Conservation (phyloP, 2,888 invertebrate species). For the Volucella inflata region DNA sequence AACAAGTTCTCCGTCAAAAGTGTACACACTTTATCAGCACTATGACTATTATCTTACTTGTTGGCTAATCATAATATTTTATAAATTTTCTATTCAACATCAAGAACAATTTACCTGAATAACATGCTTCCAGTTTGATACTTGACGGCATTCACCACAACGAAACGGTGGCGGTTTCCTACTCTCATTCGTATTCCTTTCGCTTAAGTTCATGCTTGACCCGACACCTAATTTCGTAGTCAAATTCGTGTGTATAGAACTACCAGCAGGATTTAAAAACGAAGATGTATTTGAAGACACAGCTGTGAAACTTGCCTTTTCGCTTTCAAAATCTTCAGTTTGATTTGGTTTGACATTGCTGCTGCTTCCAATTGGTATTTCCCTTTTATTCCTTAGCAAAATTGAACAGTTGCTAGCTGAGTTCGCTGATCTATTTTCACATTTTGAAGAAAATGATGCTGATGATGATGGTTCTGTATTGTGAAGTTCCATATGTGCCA, state of each 20-base stretch:
- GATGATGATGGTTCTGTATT: conserved; percentile 83
- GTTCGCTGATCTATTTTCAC: conserved; percentile 79
- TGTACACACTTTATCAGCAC: too few species aligned
- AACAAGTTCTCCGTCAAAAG: too few species aligned
- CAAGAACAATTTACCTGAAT: conserved; percentile 87
- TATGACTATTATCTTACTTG: too few species aligned
- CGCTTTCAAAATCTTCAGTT: too few species aligned
- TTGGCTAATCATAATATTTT: too few species aligned
- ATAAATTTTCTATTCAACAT: too few species aligned
- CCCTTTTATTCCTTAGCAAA: too few species aligned
- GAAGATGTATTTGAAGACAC: too few species aligned
- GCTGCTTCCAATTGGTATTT: too few species aligned
- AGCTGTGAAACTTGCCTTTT: too few species aligned
- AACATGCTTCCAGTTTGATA: conserved; percentile 93
- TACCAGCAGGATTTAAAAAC: conserved; percentile 6
- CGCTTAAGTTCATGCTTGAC: conserved; percentile 77
- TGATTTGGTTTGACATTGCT: too few species aligned
- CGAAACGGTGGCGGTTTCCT: conserved; percentile 87
- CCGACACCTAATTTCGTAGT: conserved; percentile 77
- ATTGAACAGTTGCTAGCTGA: conserved; percentile 22
- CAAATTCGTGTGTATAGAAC: conserved; percentile 69
- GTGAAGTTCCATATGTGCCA: conserved; percentile 88
- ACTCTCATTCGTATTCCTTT: conserved; percentile 81
- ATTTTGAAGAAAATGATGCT: conserved; percentile 59
- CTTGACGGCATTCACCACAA: conserved; percentile 92